Conservation (phyloP, 2,888 invertebrate species). For the Mimas tiliae region DNA sequence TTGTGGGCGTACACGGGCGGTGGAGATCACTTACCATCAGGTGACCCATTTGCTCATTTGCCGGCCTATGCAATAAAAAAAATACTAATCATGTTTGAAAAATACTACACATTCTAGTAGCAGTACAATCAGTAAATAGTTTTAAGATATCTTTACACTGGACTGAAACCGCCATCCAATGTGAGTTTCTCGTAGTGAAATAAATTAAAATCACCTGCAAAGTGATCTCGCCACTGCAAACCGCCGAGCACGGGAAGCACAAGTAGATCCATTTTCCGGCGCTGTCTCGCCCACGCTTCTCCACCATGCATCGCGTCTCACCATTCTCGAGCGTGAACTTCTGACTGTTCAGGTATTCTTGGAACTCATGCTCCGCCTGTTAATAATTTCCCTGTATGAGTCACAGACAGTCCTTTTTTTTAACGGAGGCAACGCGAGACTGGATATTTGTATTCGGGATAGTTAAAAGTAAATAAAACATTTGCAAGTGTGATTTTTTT, state of each 20-base stretch:
- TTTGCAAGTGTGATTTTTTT: constrained; percentile 38
- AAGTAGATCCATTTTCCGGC: constrained; percentile 77
- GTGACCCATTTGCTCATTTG: too few species aligned
- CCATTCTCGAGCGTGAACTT: constrained; percentile 79
- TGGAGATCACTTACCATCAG: too few species aligned
- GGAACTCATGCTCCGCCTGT: constrained; percentile 77
- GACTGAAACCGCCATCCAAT: too few species aligned
- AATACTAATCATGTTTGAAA: too few species aligned
- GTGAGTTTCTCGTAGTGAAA: too few species aligned
- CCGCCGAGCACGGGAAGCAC: constrained; percentile 82
- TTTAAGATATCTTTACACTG: too few species aligned
- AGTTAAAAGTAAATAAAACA: constrained; percentile 59
- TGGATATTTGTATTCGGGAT: constrained; percentile 38
- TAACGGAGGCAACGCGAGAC: background rate
- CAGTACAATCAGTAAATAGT: too few species aligned
- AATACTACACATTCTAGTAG: too few species aligned
- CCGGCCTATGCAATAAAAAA: too few species aligned
- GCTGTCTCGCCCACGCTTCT: constrained; percentile 71
- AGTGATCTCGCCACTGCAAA: constrained; percentile 73
- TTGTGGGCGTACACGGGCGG: too few species aligned
- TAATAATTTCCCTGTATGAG: constrained; percentile 32
- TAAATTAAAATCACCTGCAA: constrained; percentile 70
- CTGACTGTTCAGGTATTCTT: constrained; percentile 72
- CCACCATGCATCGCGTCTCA: constrained; percentile 71
- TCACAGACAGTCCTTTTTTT: background rate